Evolutionary conservation across 2,797 vertebrate species (phyloP), one percentile per base, ranked within the genome.

Genomic region (Dallia pectoralis): DNA sequence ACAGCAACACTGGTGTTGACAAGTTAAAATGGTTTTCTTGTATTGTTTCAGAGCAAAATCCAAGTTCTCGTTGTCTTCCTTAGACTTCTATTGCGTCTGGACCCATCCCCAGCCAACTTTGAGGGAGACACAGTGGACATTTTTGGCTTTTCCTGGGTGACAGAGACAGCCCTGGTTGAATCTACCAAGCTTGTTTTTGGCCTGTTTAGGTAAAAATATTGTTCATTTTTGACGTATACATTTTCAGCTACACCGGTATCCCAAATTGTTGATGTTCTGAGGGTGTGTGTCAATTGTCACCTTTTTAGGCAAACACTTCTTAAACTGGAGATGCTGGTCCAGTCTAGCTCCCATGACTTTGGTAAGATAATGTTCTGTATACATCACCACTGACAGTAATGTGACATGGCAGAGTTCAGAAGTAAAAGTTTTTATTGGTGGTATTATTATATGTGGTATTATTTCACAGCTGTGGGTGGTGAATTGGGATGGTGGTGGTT

Each of bases 111-210:
- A 73, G 89, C 90, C 48, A 95, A 95, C 74, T 98, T 94, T 80
- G 96, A 98, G 83, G 89, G 91, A 0, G 95, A 96, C 86, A 94
- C 92, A 0, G 88, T 96, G 69, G 96, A 98, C 82, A 86, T 99
- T 66, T 99, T 99, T 91, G 96, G 94, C 79, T 96, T 98, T 85
- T 86, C 91, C 18, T 99, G 97, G 96, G 96, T 96, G 70, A 97
- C 96, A 27, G 97, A 97, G 91, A 97, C 83, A 0, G 96, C 96
- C 3, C 89, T 99, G 81, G 93, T 95, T 76, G 95, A 97, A 89
- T 98, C 95, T 62, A 94, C 93, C 73, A 93, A 87, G 80, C 82
- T 97, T 65, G 94, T 99, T 22, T 99, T 99, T 87, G 94, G 96
- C 84, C 91, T 99, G 69, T 92, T 97, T 84, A 96, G 96, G 98